A percentile compares a stretch with the other conserved stretches of the same genome.
These are phyloP conservation scores for Ochlodes sylvanus DNA, from an alignment of 2,888 invertebrate genomes.

Conservation along the genomic window DNA sequence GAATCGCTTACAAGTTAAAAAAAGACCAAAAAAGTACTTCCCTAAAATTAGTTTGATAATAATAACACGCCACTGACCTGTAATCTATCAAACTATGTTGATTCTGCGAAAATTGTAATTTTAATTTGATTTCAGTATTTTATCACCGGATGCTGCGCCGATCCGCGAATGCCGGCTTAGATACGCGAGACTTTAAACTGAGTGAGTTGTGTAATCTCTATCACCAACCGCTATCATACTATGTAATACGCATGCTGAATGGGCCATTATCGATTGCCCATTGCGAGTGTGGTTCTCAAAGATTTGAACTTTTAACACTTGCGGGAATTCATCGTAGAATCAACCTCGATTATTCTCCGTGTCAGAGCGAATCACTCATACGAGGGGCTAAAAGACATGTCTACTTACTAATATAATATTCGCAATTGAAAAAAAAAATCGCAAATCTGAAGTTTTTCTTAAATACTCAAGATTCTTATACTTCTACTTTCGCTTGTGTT, in stretches of 20 bases:
- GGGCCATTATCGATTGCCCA: constrained; percentile 48
- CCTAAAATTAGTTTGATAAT: not conserved
- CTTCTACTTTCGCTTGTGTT: no score
- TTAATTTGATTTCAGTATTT: constrained; percentile 1
- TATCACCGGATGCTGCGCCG: constrained; percentile 49
- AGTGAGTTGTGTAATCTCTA: constrained; percentile 58
- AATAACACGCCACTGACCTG: constrained; percentile 23
- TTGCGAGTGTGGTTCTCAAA: constrained; percentile 55
- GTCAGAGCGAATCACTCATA: no score
- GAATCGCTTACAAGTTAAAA: no score
- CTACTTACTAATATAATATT: no score
- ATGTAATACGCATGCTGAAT: constrained; percentile 43
- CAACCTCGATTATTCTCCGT: no score
- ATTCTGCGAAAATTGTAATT: constrained; percentile 22
- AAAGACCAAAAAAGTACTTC: no score
- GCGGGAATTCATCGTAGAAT: no score
- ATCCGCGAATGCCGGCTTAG: constrained; percentile 51
- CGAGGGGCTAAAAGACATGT: no score
- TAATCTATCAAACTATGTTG: not conserved
- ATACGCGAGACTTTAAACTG: constrained; percentile 50
- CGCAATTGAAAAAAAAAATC: no score
- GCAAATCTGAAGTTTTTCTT: no score
- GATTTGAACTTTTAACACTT: constrained; percentile 43
- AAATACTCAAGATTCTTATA: no score
- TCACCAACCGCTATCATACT: constrained; percentile 49